phyloP scores from a whole-genome alignment of 2,888 invertebrate genomes.

The Melangyna quadrimaculata region DNA sequence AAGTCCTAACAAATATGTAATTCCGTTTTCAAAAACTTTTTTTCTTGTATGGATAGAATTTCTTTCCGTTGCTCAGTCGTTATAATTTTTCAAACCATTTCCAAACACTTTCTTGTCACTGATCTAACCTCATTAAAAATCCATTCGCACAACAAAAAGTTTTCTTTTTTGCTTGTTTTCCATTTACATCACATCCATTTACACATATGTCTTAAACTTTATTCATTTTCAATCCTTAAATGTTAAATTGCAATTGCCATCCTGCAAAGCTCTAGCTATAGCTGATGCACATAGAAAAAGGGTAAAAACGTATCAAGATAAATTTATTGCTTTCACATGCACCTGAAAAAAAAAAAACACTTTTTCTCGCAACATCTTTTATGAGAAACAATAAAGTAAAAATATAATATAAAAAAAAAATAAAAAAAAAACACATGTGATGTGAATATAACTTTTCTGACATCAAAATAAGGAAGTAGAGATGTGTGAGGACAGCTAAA shows the following conservation, averaged over 20 bases:
- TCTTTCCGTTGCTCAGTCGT: neutral
- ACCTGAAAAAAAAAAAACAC: neutral
- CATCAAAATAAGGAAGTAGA: slow-evolving; percentile 29
- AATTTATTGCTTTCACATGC: slow-evolving; percentile 57
- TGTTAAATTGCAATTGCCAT: slow-evolving; percentile 66
- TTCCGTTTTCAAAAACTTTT: neutral
- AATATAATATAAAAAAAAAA: too few species aligned
- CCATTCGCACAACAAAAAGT: slow-evolving; percentile 8
- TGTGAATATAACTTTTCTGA: slow-evolving; percentile 23
- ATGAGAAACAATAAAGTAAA: slow-evolving; percentile 17
- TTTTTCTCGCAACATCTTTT: slow-evolving; percentile 21
- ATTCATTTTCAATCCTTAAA: slow-evolving; percentile 29
- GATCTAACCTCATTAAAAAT: slow-evolving; percentile 28
- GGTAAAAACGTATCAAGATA: slow-evolving; percentile 47
- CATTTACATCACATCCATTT: neutral
- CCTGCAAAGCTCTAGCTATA: neutral
- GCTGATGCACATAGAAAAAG: slow-evolving; percentile 2
- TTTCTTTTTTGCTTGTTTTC: neutral
- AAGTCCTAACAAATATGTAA: neutral
- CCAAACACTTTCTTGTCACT: slow-evolving; percentile 16
- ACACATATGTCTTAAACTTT: slow-evolving; percentile 11
- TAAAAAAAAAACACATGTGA: neutral
- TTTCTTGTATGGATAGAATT: neutral
- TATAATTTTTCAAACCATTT: neutral
- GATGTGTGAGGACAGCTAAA: slow-evolving; percentile 39